phyloP scores from a whole-genome alignment of 2,888 invertebrate species.

The Physocephala rufipes region DNA sequence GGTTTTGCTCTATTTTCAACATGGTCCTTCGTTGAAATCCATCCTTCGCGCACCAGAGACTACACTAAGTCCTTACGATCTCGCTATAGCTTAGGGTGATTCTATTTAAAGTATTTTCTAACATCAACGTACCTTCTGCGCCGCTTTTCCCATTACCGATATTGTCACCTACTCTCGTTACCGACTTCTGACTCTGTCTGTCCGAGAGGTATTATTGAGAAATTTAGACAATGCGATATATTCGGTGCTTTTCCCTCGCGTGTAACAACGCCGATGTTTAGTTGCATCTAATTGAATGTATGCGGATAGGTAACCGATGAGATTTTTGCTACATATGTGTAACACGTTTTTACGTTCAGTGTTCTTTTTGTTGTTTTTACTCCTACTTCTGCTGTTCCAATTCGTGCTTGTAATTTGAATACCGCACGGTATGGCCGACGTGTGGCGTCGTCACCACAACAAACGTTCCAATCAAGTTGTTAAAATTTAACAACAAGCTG shows the following conservation, averaged over 20 bases:
- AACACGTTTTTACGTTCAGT: slow-evolving; percentile 47
- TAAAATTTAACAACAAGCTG: slow-evolving; percentile 31
- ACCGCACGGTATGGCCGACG: no score
- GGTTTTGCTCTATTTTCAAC: slow-evolving; percentile 27
- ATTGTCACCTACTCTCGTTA: neutral
- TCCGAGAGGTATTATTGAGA: slow-evolving; percentile 39
- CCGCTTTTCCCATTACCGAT: neutral
- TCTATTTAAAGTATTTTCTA: neutral
- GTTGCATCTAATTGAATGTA: slow-evolving; percentile 57
- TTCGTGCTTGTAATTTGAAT: slow-evolving; percentile 30
- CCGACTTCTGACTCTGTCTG: neutral
- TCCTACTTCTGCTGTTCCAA: slow-evolving; percentile 35
- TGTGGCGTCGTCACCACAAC: slow-evolving; percentile 31
- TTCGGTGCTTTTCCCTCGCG: slow-evolving; percentile 40
- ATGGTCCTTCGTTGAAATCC: slow-evolving; percentile 23
- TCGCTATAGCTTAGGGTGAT: neutral
- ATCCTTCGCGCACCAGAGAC: no score
- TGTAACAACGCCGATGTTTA: slow-evolving; percentile 40
- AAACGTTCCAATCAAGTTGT: slow-evolving; percentile 49
- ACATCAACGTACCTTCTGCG: neutral
- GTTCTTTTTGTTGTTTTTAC: no score
- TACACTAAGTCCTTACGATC: no score
- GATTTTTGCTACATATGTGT: slow-evolving; percentile 44
- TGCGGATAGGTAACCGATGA: slow-evolving; percentile 52
- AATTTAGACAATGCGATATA: slow-evolving; percentile 30